Evolutionary conservation across 1,140 invertebrate genomes (phyloP).

Genomic region (Apis florea): DNA sequence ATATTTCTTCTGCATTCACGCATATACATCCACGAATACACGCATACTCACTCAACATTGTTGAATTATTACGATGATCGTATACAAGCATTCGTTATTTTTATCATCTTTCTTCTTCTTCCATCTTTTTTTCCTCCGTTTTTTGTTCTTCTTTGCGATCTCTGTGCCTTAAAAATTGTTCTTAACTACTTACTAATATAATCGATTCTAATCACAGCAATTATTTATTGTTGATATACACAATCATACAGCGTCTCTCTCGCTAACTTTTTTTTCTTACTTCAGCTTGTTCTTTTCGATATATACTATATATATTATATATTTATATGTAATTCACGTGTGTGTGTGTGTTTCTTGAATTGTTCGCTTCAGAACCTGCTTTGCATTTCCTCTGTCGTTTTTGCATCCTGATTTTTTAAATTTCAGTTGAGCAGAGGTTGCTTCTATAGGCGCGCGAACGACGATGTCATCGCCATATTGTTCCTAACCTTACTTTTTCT

Average conservation of each 20-base stretch:
- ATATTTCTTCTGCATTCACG: not conserved
- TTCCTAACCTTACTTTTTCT: conserved; percentile 13
- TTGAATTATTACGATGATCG: not conserved
- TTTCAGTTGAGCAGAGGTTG: conserved; percentile 54
- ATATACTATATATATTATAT: not conserved
- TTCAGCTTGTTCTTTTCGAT: conserved; percentile 6
- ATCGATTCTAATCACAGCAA: conserved; percentile 81
- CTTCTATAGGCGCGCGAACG: conserved; percentile 54
- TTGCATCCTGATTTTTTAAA: not conserved
- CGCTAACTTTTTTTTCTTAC: conserved; percentile 71
- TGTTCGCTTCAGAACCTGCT: not conserved
- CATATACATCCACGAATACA: not conserved
- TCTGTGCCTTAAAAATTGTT: conserved; percentile 74
- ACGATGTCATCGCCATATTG: conserved; percentile 39
- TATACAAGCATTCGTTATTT: conserved; percentile 18
- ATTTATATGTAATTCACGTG: not conserved
- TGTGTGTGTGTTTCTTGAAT: not conserved
- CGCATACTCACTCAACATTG: conserved; percentile 2
- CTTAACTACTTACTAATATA: conserved; percentile 78
- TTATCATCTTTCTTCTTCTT: not conserved
- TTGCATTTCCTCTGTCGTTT: not conserved
- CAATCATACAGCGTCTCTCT: conserved; percentile 78
- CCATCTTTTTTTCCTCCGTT: conserved; percentile 30
- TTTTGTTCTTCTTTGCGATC: conserved; percentile 45
- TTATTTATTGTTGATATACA: conserved; percentile 81